Evolutionary conservation across 2,113 vertebrate genomes (phyloP), one percentile per base, ranked within the genome.

Genomic region (Craseonycteris thonglongyai): DNA sequence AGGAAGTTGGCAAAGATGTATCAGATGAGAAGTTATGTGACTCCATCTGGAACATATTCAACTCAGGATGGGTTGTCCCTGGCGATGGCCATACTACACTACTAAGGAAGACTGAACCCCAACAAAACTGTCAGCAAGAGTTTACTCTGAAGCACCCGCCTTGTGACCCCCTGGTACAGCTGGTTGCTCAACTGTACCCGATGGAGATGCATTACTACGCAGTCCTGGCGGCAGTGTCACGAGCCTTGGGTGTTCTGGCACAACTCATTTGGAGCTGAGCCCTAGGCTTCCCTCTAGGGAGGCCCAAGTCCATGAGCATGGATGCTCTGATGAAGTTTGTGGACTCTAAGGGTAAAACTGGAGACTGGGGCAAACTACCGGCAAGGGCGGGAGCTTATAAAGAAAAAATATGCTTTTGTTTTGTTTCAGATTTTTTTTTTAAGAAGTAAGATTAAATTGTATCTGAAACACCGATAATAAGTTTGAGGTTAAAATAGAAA

Each of bases 141-240:
- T 99, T 99, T 85, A 99, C 99, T 84, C 98, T 99, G 92, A 99
- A 99, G 97, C 99, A 99, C 97, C 98, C 99, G 78, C 99, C 99
- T 90, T 98, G 98, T 35, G 99, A 99, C 97, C 99, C 99, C 81
- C 97, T 99, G 98, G 99, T 99, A 98, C 99, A 99, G 97, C 88
- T 99, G 74, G 99, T 99, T 58, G 98, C 99, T 0, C 99, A 99
- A 95, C 99, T 99, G 33, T 99, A 99, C 97, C 99, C 99, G 98
- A 99, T 99, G 22, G 99, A 99, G 98, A 99, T 99, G 99, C 99
- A 99, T 93, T 99, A 99, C 98, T 99, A 99, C 98, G 99, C 99
- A 0, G 99, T 99, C 96, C 98, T 99, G 59, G 99, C 99, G 0
- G 99, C n/a, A 99, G 0, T 99, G 45, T 99, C 99, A 10, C 98